Conservation (phyloP, 30 jellyfish, hydroid and myxozoan genomes). For the Aurelia aurita complex sp. Pacific region DNA sequence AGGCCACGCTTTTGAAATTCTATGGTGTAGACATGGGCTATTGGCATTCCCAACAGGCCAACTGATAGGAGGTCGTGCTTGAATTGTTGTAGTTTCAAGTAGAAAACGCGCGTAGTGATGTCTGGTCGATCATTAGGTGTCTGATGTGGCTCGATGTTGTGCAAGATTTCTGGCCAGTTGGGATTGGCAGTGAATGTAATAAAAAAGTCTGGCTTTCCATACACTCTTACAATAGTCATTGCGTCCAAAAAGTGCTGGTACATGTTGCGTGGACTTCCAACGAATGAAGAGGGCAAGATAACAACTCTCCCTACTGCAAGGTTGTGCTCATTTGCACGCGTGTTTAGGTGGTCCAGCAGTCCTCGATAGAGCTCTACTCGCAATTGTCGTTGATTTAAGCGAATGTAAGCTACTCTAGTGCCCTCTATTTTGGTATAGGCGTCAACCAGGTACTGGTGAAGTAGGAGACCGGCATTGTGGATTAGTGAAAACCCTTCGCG, state of each 20-base stretch:
- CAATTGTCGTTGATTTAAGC: slow-evolving; percentile 12
- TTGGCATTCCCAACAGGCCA: slow-evolving; percentile 33
- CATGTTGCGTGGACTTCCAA: slow-evolving; percentile 48
- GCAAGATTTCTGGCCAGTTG: slow-evolving; percentile 60
- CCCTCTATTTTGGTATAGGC: slow-evolving; percentile 30
- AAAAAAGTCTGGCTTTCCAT: slow-evolving; percentile 63
- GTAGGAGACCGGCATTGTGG: slow-evolving; percentile 8
- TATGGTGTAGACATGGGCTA: slow-evolving; percentile 42
- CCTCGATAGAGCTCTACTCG: slow-evolving; percentile 30
- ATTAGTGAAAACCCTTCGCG: slow-evolving; percentile 14
- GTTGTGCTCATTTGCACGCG: background rate
- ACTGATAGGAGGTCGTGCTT: background rate
- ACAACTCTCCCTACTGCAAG: slow-evolving; percentile 24
- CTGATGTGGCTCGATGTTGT: slow-evolving; percentile 1
- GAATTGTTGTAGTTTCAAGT: slow-evolving; percentile 31
- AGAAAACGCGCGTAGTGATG: slow-evolving; percentile 36
- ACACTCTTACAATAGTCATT: slow-evolving; percentile 50
- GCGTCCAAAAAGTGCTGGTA: slow-evolving; percentile 51
- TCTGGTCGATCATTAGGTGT: slow-evolving; percentile 61
- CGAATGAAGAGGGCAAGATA: slow-evolving; percentile 46
- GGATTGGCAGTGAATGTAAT: slow-evolving; percentile 61
- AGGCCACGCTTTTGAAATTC: slow-evolving; percentile 76
- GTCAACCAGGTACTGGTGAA: slow-evolving; percentile 26
- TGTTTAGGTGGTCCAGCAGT: slow-evolving; percentile 9
- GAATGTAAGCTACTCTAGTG: slow-evolving; percentile 1